Evolutionary conservation across 1,140 invertebrate species (phyloP).

Genomic region (Nymphalis io): DNA sequence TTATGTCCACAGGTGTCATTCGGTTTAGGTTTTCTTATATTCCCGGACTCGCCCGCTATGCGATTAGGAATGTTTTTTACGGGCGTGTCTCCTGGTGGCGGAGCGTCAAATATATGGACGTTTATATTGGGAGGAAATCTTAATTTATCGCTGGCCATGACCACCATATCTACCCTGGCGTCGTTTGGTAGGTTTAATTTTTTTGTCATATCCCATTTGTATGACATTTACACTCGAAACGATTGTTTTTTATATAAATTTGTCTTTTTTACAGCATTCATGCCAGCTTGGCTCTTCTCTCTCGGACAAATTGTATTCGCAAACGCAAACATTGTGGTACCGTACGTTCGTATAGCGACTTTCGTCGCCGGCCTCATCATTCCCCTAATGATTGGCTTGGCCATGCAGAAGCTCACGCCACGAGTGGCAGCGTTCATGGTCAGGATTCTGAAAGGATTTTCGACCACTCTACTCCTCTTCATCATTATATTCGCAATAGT

Average conservation of each 20-base stretch:
- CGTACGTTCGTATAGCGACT: slow-evolving; percentile 89
- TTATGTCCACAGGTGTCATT: slow-evolving; percentile 86
- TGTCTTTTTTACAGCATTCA: slow-evolving; percentile 85
- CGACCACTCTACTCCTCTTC: slow-evolving; percentile 91
- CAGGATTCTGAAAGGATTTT: slow-evolving; percentile 92
- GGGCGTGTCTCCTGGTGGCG: slow-evolving; percentile 94
- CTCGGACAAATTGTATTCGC: slow-evolving; percentile 92
- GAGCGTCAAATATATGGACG: slow-evolving; percentile 98
- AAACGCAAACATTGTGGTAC: slow-evolving; percentile 86
- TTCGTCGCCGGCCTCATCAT: slow-evolving; percentile 90
- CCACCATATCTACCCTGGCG: slow-evolving; percentile 91
- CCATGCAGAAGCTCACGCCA: slow-evolving; percentile 86
- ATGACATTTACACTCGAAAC: too few species aligned
- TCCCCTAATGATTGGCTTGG: slow-evolving; percentile 90
- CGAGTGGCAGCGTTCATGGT: slow-evolving; percentile 86
- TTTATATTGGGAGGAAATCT: slow-evolving; percentile 93
- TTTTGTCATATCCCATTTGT: neutral
- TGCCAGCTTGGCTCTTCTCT: slow-evolving; percentile 97
- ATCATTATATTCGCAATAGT: slow-evolving; percentile 96
- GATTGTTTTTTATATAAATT: neutral
- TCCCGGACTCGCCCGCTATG: slow-evolving; percentile 85
- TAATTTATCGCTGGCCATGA: slow-evolving; percentile 95
- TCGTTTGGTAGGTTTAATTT: slow-evolving; percentile 85
- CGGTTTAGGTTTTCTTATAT: slow-evolving; percentile 86
- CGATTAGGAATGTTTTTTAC: slow-evolving; percentile 95